Evolutionary conservation across 2,797 vertebrate species (phyloP).

Genomic region (Channallabes apus): DNA sequence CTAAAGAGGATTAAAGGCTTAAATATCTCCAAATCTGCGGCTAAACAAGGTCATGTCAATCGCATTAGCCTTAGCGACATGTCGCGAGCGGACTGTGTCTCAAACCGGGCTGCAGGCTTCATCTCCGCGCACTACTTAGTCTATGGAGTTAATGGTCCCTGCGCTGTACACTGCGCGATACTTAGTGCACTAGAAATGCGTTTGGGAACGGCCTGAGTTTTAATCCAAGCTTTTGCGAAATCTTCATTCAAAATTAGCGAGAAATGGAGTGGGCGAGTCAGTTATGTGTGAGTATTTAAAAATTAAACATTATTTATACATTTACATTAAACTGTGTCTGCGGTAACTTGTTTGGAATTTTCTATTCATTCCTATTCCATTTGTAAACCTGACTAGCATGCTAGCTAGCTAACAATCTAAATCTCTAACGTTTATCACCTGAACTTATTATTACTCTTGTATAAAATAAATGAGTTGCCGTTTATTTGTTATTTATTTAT

Average conservation of each 20-base stretch:
- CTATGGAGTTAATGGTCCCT: no score
- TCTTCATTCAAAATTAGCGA: constrained; percentile 59
- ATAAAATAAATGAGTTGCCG: no score
- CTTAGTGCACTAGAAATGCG: neutral
- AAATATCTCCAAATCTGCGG: constrained; percentile 67
- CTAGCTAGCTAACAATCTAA: neutral
- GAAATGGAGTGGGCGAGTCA: constrained; percentile 81
- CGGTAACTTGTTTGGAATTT: no score
- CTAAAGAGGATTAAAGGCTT: constrained; percentile 74
- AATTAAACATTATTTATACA: neutral
- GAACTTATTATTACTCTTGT: neutral
- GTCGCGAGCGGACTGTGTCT: neutral
- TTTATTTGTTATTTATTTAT: neutral
- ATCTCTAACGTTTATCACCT: neutral
- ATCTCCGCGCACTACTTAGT: neutral
- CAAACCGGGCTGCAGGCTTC: neutral
- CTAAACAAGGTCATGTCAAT: constrained; percentile 72
- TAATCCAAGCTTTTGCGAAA: neutral
- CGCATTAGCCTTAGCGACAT: constrained; percentile 58
- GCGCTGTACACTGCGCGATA: neutral
- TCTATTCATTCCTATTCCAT: neutral
- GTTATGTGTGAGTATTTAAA: constrained; percentile 74
- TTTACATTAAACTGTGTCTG: neutral
- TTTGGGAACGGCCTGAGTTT: neutral
- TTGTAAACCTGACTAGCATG: neutral